Evolutionary conservation across 1,140 invertebrate genomes (phyloP).

Genomic region (Venustaconcha ellipsiformis): DNA sequence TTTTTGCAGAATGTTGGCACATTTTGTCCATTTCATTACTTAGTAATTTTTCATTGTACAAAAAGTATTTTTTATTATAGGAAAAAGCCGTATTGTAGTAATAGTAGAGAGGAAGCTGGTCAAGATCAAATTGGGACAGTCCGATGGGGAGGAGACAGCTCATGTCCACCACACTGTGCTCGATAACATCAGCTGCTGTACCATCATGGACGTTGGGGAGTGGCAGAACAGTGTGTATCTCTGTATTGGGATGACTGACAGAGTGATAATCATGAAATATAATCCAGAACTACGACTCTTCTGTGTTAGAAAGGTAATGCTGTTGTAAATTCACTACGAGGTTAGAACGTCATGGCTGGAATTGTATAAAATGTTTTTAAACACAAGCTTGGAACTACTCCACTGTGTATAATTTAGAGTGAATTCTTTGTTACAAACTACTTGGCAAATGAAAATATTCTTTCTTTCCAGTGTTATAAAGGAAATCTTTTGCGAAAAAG

Average conservation of each 20-base stretch:
- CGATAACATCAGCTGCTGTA: slow-evolving; percentile 73
- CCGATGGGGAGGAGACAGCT: slow-evolving; percentile 71
- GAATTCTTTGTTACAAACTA: too few species aligned
- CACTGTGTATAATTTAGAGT: too few species aligned
- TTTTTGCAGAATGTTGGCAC: background rate
- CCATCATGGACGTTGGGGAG: slow-evolving; percentile 73
- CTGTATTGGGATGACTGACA: slow-evolving; percentile 77
- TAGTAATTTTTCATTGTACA: background rate
- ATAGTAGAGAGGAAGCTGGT: slow-evolving; percentile 77
- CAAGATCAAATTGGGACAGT: slow-evolving; percentile 72
- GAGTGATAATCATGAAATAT: slow-evolving; percentile 71
- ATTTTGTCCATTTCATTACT: background rate
- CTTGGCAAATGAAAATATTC: too few species aligned
- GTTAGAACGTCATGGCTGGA: too few species aligned
- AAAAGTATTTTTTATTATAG: slow-evolving; percentile 52
- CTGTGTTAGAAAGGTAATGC: slow-evolving; percentile 63
- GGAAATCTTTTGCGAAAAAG: too few species aligned
- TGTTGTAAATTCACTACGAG: too few species aligned
- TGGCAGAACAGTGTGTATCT: slow-evolving; percentile 66
- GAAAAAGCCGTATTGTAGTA: slow-evolving; percentile 76
- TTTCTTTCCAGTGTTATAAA: too few species aligned
- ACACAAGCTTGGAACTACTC: too few species aligned
- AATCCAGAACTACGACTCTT: slow-evolving; percentile 57
- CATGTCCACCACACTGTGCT: slow-evolving; percentile 72
- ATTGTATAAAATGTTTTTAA: too few species aligned